Conservation (phyloP, 2,888 invertebrate genomes). For the Xylophagus ater region DNA sequence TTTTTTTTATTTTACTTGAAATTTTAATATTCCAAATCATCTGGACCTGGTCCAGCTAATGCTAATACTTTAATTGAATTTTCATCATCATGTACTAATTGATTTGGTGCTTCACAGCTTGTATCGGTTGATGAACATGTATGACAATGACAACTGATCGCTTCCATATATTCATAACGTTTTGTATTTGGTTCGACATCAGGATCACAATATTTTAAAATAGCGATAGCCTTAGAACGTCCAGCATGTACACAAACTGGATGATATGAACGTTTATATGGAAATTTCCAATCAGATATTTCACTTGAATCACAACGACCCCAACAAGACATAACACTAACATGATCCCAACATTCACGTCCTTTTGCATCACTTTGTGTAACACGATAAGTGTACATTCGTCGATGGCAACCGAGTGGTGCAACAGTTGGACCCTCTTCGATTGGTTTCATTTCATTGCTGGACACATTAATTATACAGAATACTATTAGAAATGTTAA, state of each 20-base stretch:
- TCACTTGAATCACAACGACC: slow-evolving; percentile 76
- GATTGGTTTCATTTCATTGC: too few species aligned
- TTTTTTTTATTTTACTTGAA: not conserved
- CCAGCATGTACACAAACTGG: slow-evolving; percentile 75
- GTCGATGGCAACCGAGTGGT: slow-evolving; percentile 55
- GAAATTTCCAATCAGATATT: slow-evolving; percentile 82
- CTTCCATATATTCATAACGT: slow-evolving; percentile 66
- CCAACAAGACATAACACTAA: slow-evolving; percentile 68
- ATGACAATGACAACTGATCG: slow-evolving; percentile 63
- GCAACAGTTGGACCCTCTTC: slow-evolving; percentile 33
- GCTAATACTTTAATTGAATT: slow-evolving; percentile 30
- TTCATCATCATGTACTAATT: slow-evolving; percentile 29
- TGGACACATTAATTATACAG: too few species aligned
- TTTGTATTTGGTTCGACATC: slow-evolving; percentile 57
- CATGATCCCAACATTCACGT: slow-evolving; percentile 60
- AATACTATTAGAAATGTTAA: too few species aligned
- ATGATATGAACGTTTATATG: slow-evolving; percentile 74
- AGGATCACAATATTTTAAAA: slow-evolving; percentile 63
- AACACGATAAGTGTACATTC: slow-evolving; percentile 54
- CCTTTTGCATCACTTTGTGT: slow-evolving; percentile 44
- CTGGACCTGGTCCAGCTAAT: slow-evolving; percentile 30
- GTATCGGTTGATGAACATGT: slow-evolving; percentile 57
- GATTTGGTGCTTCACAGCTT: slow-evolving; percentile 53
- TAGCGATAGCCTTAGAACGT: slow-evolving; percentile 51
- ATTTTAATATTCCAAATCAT: slow-evolving; percentile 31